Evolutionary conservation across 53 echinoderm and acorn worm species (phyloP), one percentile per base, ranked within the genome.

Genomic region (Antedon mediterranea): DNA sequence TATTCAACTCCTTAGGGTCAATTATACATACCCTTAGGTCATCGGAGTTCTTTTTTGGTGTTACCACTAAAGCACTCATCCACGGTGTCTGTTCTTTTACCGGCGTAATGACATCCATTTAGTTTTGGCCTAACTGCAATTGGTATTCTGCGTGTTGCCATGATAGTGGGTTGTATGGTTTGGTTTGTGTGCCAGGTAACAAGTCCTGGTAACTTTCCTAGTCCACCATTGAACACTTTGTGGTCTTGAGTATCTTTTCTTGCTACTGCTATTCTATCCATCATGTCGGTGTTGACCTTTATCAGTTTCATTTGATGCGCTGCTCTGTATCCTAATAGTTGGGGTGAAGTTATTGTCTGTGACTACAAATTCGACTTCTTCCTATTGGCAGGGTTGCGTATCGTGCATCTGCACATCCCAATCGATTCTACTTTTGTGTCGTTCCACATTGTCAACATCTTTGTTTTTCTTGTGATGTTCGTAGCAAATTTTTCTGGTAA

Each of bases 281-380:
- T 11, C 2, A 2, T 57, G 18, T 57, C 23, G 15, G 23, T 57
- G 74, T 93, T 89, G 31, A 93, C 74, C 11, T 79, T 82, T 23
- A 92, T 83, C n/a, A 89, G 73, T 30, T 79, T 57, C 87, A 93
- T 93, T 57, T 87, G 73, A 30, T 87, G 82, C 14, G 82, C 85
- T 42, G 83, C 87, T 27, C 31, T 75, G 7, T 72, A 29, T 31
- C 88, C 79, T 0, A 86, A 71, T 0, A 86, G 82, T 4, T n/a
- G 88, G 92, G 0, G 81, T 85, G 6, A 85, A 30, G 80, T 75
- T 73, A 33, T 88, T 83, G 18, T 80, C 73, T 23, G 85, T 85
- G 2, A 57, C 57, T 20, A 81, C 79, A 76, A 81, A 91, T 32
- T 85, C 80, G 0, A 91, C 81, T 84, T 85, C 77, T 85, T 87